Evolutionary conservation across 1,140 invertebrate species (phyloP), one percentile per base, ranked within the genome.

Genomic region (Bombus pascuorum): DNA sequence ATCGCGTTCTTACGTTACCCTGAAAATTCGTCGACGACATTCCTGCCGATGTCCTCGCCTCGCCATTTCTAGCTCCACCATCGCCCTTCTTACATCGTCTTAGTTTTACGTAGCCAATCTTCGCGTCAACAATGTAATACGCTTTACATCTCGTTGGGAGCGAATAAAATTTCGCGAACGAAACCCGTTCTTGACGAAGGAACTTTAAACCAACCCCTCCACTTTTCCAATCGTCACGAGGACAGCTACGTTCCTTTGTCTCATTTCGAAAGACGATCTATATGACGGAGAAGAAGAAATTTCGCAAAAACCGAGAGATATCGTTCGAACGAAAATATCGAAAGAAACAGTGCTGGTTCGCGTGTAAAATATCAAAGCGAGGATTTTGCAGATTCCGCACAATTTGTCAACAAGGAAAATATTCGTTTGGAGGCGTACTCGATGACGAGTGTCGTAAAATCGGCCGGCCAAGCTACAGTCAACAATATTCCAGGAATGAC

Each of bases 71-170:
- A 74, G 57, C 72, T 86, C 76, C 12, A 42, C 57, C 47, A 9
- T 34, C 74, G 74, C 74, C 57, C 57, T 81, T 59, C 75, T 53
- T 44, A 34, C 62, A 47, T 77, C 70, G 77, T 57, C 70, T 62
- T 75, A 47, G 74, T 90, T 90, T 90, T 90, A 90, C 88, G 88
- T 79, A 53, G 89, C 86, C 88, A 90, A 90, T 90, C 83, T 83
- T 90, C 86, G 47, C 83, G 83, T 90, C 86, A 83, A 90, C 88
- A 86, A 84, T 90, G 88, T 90, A 90, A 87, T 79, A 86, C 88
- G 76, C 70, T 85, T 89, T 87, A 82, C 82, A 72, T 85, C 71
- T 87, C 77, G 81, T 53, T 47, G 74, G 32, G 32, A 42, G 57
- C 79, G 86, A 89, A 87, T 89, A 86, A 90, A 89, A 90, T 89